Percentiles rank a stretch among this genome's conserved stretches.
phyloP scores from a whole-genome alignment of 1,140 invertebrate genomes.

The Hydropsyche tenuis region DNA sequence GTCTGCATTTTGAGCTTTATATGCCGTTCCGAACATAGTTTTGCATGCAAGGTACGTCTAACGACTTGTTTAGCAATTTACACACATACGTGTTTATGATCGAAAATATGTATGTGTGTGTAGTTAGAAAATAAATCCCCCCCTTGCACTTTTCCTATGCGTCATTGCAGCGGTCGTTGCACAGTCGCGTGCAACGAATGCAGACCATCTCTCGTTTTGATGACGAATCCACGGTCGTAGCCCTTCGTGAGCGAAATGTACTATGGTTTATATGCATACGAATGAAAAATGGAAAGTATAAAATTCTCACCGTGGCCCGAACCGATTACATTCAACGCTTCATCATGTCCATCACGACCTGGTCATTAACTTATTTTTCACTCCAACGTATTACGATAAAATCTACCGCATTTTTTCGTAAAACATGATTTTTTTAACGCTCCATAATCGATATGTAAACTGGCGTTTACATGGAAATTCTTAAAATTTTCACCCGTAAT shows the following conservation, averaged over 20 bases:
- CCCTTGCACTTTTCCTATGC: slow-evolving; percentile 6
- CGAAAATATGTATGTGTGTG: background rate
- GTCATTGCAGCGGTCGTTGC: slow-evolving; percentile 10
- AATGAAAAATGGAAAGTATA: slow-evolving; percentile 18
- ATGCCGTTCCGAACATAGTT: background rate
- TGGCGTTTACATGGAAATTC: no score
- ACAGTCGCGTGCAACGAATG: slow-evolving; percentile 3
- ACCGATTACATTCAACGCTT: background rate
- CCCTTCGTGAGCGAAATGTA: background rate
- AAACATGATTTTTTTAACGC: no score
- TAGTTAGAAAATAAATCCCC: background rate
- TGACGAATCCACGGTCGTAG: background rate
- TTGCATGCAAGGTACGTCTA: background rate
- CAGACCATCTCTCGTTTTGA: background rate
- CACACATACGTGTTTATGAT: background rate
- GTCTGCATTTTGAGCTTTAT: slow-evolving; percentile 3
- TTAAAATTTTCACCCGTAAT: no score
- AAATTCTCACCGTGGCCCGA: slow-evolving; percentile 1
- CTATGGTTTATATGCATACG: background rate
- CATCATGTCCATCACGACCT: background rate
- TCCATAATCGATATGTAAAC: no score
- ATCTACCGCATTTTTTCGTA: no score
- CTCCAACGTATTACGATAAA: background rate
- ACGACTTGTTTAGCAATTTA: slow-evolving; percentile 3
- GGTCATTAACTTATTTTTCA: slow-evolving; percentile 12